phyloP scores from a whole-genome alignment of 2,888 invertebrate species.

The Bombylius discolor region DNA sequence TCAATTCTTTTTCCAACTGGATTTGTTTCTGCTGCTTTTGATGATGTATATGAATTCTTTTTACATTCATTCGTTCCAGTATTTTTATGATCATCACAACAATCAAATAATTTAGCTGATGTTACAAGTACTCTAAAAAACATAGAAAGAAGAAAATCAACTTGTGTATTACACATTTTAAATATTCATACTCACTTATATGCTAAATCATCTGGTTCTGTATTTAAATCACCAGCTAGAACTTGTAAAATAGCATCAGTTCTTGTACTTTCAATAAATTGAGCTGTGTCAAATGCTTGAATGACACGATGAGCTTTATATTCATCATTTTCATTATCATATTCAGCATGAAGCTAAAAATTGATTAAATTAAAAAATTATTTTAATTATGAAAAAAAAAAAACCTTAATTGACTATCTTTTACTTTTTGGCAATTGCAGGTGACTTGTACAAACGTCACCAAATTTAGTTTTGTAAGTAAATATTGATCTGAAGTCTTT shows the following conservation, averaged over 20 bases:
- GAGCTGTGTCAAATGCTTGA: slow-evolving; percentile 89
- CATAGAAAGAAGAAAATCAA: not conserved
- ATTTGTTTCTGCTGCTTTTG: slow-evolving; percentile 36
- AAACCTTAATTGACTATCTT: not conserved
- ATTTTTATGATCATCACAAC: slow-evolving; percentile 25
- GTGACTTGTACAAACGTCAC: no score
- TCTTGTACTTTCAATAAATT: slow-evolving; percentile 80
- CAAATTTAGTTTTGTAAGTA: no score
- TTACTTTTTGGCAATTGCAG: no score
- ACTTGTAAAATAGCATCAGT: slow-evolving; percentile 67
- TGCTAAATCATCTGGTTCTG: slow-evolving; percentile 74
- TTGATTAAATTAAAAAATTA: not conserved
- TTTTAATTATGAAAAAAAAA: not conserved
- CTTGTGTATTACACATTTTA: not conserved
- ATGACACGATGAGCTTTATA: slow-evolving; percentile 85
- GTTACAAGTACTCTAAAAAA: slow-evolving; percentile 41
- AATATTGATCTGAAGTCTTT: no score
- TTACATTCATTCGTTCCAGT: slow-evolving; percentile 66
- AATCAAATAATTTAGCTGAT: slow-evolving; percentile 43
- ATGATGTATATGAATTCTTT: slow-evolving; percentile 69
- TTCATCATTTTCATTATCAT: slow-evolving; percentile 68
- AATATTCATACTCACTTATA: slow-evolving; percentile 39
- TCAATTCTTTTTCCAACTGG: slow-evolving; percentile 83
- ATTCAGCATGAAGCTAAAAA: slow-evolving; percentile 85
- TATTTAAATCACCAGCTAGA: slow-evolving; percentile 89